phyloP scores from a whole-genome alignment of 1,140 invertebrate species.

The Rhizoglyphus robini region DNA sequence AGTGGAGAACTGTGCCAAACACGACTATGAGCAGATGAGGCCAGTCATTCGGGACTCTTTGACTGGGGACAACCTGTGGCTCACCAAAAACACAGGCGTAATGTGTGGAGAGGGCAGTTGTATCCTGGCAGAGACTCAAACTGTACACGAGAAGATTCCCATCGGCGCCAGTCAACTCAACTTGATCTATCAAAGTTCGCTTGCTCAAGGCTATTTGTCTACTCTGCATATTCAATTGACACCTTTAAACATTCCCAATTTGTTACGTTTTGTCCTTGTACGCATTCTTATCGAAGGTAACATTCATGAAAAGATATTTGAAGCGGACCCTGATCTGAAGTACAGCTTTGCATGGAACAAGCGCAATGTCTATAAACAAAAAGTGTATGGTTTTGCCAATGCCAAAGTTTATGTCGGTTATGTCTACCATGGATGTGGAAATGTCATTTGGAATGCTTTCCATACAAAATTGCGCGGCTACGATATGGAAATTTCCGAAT shows the following conservation, averaged over 20 bases:
- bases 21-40: slow-evolving; percentile 85
- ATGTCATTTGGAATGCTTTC: slow-evolving; percentile 82
- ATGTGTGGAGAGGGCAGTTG: slow-evolving; percentile 75
- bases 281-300: slow-evolving; percentile 38
- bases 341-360: slow-evolving; percentile 41
- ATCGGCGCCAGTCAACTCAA: slow-evolving; percentile 60
- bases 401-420: slow-evolving; percentile 68
- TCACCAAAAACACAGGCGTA: slow-evolving; percentile 54
- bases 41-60: slow-evolving; percentile 48
- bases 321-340: slow-evolving; percentile 38
- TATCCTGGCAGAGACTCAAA: slow-evolving; percentile 85
- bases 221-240: slow-evolving; percentile 38
- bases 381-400: slow-evolving; percentile 67
- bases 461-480: slow-evolving; percentile 84
- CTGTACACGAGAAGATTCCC: slow-evolving; percentile 80
- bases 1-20: slow-evolving; percentile 49
- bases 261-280: slow-evolving; percentile 31
- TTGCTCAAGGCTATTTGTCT: slow-evolving; percentile 37
- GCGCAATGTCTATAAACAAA: slow-evolving; percentile 40
- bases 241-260: slow-evolving; percentile 35
- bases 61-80: slow-evolving; percentile 78
- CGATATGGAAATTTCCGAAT: slow-evolving; percentile 88
- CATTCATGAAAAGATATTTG: slow-evolving; percentile 36
- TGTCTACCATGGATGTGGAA: slow-evolving; percentile 67
- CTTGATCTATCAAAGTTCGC: slow-evolving; percentile 36